Conservation (phyloP, 2,113 vertebrate species). For the Xenus cinereus region DNA sequence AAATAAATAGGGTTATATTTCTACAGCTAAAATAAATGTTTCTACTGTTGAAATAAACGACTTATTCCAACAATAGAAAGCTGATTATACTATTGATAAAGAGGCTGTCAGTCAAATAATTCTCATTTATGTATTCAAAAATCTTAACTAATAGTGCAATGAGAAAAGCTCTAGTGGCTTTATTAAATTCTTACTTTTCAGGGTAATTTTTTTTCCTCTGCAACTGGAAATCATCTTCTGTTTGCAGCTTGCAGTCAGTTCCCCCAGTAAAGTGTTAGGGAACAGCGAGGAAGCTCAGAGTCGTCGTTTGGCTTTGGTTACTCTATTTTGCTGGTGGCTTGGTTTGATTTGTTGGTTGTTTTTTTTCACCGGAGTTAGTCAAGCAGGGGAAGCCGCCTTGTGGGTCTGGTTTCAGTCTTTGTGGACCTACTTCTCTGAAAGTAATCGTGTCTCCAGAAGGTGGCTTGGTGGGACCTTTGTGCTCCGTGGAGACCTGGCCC, state of each 20-base stretch:
- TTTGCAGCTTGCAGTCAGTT: not conserved
- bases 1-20: slow-evolving; percentile 64
- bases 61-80: slow-evolving; percentile 35
- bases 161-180: slow-evolving; percentile 18
- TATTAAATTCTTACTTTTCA: slow-evolving; percentile 52
- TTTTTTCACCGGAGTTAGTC: not conserved
- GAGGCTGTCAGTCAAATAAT: slow-evolving; percentile 43
- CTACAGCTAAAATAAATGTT: slow-evolving; percentile 42
- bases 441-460: not conserved
- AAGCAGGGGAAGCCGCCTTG: not conserved
- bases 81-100: slow-evolving; percentile 36
- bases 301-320: not conserved
- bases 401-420: not conserved
- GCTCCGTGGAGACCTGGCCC: not conserved
- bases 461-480: not conserved
- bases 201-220: not conserved
- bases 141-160: slow-evolving; percentile 58
- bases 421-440: not conserved
- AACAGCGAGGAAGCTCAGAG: not conserved
- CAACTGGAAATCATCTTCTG: not conserved
- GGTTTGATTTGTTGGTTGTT: too few relatives aligned
- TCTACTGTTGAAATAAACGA: slow-evolving; percentile 43
- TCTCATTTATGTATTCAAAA: slow-evolving; percentile 59
- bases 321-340: not conserved
- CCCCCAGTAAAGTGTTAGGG: not conserved